Base-by-base conservation (phyloP, 1,140 invertebrate species). In the Caenorhabditis latens region DNA sequence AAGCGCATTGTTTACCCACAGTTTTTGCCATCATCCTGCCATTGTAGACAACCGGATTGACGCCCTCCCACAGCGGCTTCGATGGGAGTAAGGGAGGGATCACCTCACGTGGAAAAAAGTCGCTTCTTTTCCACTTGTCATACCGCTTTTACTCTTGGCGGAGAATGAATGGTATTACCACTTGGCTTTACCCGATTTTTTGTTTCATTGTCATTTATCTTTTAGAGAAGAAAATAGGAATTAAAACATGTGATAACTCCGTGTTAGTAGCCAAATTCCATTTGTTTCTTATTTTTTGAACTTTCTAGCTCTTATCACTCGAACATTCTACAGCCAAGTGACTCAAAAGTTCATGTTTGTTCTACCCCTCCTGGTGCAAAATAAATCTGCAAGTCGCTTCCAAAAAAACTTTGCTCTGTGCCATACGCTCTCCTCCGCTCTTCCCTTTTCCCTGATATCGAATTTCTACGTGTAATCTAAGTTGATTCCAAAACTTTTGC, bases 41-140 rank as follows among this genome's bases (percentile, higher is more conserved):
- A 79, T 79, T 79, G 71, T 79, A 79, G 71, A 79, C 71, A 79
- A 79, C 71, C 71, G 71, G 71, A 79, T 79, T 79, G 71, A 79
- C 71, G 71, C 71, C 65, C 65, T 16, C 65, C 42, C 46, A 46
- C 4, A 11, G 9, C 9, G n/a, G 43, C 32, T 42, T 24, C 21
- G 67, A 53, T 16, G 67, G n/a, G 43, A 46, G 43, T 24, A 71
- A 79, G 71, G 71, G 71, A 79, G 71, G 71, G 71, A 79, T 79
- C 71, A 79, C 71, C 71, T 79, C 71, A 79, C 71, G 71, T 79
- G 71, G 65, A 79, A 79, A 79, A 79, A 79, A 79, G 71, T 79
- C 71, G 71, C 71, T 79, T 79, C 71, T 79, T 79, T 79, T 79
- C 46, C 46, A 79, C 46, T 79, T 79, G 46, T 79, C n/a, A 79